Evolutionary conservation across 2,797 vertebrate species (phyloP).

Genomic region (Ceryle rudis): DNA sequence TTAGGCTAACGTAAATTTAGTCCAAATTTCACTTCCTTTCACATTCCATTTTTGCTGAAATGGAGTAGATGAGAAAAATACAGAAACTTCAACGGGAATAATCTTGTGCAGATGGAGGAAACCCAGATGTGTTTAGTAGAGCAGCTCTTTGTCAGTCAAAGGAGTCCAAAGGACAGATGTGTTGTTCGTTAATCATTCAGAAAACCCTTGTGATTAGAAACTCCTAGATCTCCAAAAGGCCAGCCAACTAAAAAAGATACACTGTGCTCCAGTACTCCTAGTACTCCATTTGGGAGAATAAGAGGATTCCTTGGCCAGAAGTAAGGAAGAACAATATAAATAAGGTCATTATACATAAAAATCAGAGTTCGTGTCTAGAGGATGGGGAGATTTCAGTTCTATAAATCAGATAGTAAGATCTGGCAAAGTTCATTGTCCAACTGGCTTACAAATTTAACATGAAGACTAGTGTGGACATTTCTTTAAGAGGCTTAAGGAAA

Average conservation of each 20-base stretch:
- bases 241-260: conserved; percentile 32
- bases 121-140: conserved; percentile 12
- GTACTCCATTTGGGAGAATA: conserved; percentile 38
- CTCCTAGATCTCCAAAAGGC: conserved; percentile 38
- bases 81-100: conserved; percentile 22
- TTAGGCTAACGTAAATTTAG: background rate
- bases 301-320: conserved; percentile 39
- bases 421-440: conserved; percentile 54
- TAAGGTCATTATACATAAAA: conserved; percentile 31
- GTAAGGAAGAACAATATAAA: conserved; percentile 43
- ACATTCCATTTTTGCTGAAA: conserved; percentile 37
- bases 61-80: conserved; percentile 51
- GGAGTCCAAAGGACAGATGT: conserved; percentile 45
- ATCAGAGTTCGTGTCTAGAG: conserved; percentile 1
- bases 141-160: conserved; percentile 47
- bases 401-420: conserved; percentile 58
- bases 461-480: conserved; percentile 12
- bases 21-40: conserved; percentile 55
- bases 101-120: conserved; percentile 39
- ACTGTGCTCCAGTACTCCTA: conserved; percentile 18
- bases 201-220: conserved; percentile 54
- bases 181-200: conserved; percentile 25
- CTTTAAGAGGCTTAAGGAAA: conserved; percentile 32
- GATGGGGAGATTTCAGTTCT: conserved; percentile 27
- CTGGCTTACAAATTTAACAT: conserved; percentile 46